A percentile compares a stretch with the other conserved stretches of the same genome.
These are phyloP conservation scores for Imbricaverruca yamaguchii DNA, from an alignment of 2,888 invertebrate genomes.

Conservation along the genomic window DNA sequence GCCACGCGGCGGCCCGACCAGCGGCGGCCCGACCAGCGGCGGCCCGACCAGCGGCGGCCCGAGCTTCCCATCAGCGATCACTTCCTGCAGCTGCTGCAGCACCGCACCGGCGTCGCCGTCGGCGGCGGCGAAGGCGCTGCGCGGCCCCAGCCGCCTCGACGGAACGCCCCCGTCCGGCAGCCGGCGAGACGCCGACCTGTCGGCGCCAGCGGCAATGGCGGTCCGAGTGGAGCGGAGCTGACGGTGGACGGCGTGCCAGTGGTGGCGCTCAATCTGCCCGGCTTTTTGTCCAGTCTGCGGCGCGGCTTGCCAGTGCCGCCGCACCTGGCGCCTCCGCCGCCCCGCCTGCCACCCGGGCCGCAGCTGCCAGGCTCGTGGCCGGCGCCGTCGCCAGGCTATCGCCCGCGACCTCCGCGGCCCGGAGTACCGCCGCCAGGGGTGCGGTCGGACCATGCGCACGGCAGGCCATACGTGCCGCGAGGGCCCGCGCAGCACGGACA, in stretches of 20 bases:
- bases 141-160: neutral
- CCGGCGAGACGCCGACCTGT: no score
- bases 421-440: neutral
- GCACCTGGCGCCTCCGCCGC: slow-evolving; percentile 8
- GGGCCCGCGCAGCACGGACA: neutral
- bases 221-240: neutral
- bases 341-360: neutral
- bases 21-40: neutral
- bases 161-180: no score
- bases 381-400: neutral
- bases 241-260: neutral
- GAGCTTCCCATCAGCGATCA: neutral
- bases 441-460: neutral
- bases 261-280: neutral
- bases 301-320: neutral
- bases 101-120: neutral
- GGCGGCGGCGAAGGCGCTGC: neutral
- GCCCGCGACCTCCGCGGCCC: neutral
- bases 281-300: neutral
- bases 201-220: no score
- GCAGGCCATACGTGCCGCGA: neutral
- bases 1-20: neutral
- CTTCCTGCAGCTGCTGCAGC: neutral
- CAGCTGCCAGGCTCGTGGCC: neutral
- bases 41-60: neutral